Evolutionary conservation across 2,888 invertebrate species (phyloP).

Genomic region (Hofmannophila pseudospretella): DNA sequence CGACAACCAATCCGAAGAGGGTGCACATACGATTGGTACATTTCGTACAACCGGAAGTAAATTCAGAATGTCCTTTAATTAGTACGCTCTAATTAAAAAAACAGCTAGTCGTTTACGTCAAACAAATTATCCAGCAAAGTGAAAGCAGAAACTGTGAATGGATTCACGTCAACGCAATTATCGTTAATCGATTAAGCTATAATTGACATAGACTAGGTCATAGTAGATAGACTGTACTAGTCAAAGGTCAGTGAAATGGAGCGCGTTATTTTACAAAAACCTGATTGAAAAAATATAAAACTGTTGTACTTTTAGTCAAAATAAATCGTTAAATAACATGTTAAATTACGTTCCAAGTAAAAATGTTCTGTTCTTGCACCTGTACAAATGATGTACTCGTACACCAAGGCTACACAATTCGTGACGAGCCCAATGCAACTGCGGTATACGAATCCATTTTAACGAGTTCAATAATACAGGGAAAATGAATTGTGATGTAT

Average conservation of each 20-base stretch:
- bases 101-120: neutral
- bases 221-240: conserved; percentile 15
- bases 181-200: conserved; percentile 37
- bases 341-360: too few relatives aligned
- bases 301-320: neutral
- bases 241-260: conserved; percentile 17
- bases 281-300: neutral
- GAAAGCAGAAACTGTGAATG: conserved; percentile 35
- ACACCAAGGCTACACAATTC: conserved; percentile 41
- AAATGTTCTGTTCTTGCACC: too few relatives aligned
- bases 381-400: conserved; percentile 55
- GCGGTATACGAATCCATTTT: neutral
- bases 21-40: neutral
- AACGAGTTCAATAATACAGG: neutral
- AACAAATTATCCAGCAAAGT: conserved; percentile 19
- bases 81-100: too few relatives aligned
- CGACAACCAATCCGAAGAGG: conserved; percentile 30
- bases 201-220: conserved; percentile 32
- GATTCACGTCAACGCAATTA: conserved; percentile 27
- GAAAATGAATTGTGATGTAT: too few relatives aligned
- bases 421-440: conserved; percentile 27
- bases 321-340: neutral
- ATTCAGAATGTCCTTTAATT: neutral
- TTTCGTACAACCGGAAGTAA: neutral
- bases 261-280: conserved; percentile 5